Evolutionary conservation across 1,140 invertebrate genomes (phyloP).

Genomic region (Drosophila murphyi): DNA sequence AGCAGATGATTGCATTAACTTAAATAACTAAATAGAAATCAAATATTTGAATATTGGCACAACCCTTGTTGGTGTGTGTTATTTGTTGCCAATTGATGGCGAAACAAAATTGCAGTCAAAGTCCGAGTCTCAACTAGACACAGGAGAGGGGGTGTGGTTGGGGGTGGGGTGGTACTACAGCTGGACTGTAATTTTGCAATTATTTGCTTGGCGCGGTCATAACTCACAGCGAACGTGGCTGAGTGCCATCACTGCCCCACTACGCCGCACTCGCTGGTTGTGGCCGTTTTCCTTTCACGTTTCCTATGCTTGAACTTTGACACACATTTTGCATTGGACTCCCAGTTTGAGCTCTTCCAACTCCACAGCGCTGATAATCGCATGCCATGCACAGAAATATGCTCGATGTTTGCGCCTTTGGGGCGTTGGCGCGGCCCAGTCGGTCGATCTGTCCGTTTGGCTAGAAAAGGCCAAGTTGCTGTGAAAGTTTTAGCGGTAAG

Average conservation of each 20-base stretch:
- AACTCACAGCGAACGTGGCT: slow-evolving; percentile 74
- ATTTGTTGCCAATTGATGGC: slow-evolving; percentile 28
- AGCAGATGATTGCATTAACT: no score
- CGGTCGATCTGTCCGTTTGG: not conserved
- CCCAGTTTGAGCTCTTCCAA: slow-evolving; percentile 31
- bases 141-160: slow-evolving; percentile 22
- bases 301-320: slow-evolving; percentile 78
- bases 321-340: slow-evolving; percentile 68
- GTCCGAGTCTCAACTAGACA: slow-evolving; percentile 7
- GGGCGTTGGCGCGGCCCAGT: slow-evolving; percentile 58
- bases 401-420: slow-evolving; percentile 69
- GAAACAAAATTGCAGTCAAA: slow-evolving; percentile 10
- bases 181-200: slow-evolving; percentile 75
- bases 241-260: slow-evolving; percentile 56
- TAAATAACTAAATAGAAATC: no score
- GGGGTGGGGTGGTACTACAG: slow-evolving; percentile 8
- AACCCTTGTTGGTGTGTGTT: slow-evolving; percentile 24
- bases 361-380: slow-evolving; percentile 67
- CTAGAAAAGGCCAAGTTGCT: slow-evolving; percentile 51
- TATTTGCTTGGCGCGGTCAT: slow-evolving; percentile 78
- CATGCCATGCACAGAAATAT: slow-evolving; percentile 69
- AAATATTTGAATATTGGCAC: not conserved
- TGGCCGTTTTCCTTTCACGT: slow-evolving; percentile 65
- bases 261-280: slow-evolving; percentile 34
- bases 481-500: slow-evolving; percentile 41